Evolutionary conservation across 2,113 vertebrate genomes (phyloP).

Genomic region (Phalacrocorax pelagicus): DNA sequence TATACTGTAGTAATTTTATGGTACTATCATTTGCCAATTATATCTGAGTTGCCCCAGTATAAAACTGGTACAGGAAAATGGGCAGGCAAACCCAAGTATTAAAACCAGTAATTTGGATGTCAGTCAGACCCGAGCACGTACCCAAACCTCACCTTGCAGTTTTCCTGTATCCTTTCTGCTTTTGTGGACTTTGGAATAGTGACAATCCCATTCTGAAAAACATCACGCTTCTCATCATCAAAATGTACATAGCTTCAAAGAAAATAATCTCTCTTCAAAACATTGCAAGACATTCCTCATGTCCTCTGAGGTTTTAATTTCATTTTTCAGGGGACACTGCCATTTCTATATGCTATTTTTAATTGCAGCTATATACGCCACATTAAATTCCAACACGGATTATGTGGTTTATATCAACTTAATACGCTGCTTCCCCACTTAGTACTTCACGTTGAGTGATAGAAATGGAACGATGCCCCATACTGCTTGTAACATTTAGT

Average conservation of each 20-base stretch:
- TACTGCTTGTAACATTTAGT: not conserved
- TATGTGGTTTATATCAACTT: not conserved
- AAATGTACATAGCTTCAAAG: not conserved
- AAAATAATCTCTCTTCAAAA: not conserved
- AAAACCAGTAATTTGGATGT: not conserved
- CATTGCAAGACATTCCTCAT: not conserved
- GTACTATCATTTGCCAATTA: not conserved
- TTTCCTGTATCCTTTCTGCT: constrained; percentile 76
- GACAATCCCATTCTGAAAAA: constrained; percentile 79
- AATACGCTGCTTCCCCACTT: not conserved
- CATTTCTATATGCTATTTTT: not conserved
- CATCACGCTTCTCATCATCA: not conserved
- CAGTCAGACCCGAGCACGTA: not conserved
- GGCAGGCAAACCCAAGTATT: not conserved
- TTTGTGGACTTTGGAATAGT: constrained; percentile 85
- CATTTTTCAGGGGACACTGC: not conserved
- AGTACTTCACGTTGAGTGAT: not conserved
- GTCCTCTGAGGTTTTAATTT: not conserved
- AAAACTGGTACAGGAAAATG: not conserved
- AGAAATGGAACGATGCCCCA: not conserved
- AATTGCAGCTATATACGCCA: not conserved
- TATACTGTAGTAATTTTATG: not conserved
- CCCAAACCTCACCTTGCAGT: constrained; percentile 74
- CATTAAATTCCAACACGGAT: not conserved
- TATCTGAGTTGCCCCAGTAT: not conserved